Conservation (phyloP, 2,113 vertebrate species). For the Lampris incognitus region DNA sequence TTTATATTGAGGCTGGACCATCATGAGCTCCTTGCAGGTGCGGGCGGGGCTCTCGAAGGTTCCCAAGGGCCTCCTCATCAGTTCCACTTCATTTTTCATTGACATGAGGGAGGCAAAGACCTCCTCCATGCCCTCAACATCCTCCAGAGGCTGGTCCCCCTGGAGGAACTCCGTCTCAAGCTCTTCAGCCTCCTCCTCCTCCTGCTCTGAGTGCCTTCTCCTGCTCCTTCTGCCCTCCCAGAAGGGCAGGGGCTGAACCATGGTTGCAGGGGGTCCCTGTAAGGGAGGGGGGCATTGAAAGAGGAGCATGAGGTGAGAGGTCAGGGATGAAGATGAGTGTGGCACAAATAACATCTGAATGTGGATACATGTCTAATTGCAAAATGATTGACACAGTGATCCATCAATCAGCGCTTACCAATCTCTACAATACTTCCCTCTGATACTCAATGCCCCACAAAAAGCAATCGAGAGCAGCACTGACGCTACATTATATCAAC, state of each 20-base stretch:
- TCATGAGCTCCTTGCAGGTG: constrained; percentile 89
- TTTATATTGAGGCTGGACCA: constrained; percentile 84
- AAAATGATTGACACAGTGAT: no score
- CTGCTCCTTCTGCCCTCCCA: constrained; percentile 76
- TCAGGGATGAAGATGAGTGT: constrained; percentile 7
- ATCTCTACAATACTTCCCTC: no score
- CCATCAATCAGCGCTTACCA: no score
- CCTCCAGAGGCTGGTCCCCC: constrained; percentile 71
- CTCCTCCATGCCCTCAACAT: constrained; percentile 89
- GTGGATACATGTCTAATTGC: neutral
- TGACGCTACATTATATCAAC: no score
- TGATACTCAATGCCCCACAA: no score
- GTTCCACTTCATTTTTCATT: constrained; percentile 88
- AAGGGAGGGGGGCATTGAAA: constrained; percentile 29
- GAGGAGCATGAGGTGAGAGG: constrained; percentile 13
- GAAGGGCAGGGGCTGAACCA: constrained; percentile 79
- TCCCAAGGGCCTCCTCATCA: constrained; percentile 86
- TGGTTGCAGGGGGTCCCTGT: constrained; percentile 84
- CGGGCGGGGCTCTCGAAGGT: constrained; percentile 88
- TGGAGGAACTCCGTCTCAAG: constrained; percentile 54
- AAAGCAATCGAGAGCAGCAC: no score
- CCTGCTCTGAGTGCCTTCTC: constrained; percentile 65
- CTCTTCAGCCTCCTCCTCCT: constrained; percentile 64
- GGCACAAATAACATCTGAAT: neutral
- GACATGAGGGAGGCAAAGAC: constrained; percentile 88